These are phyloP conservation scores for Drosophila oshimai DNA, from an alignment of 1,140 invertebrate genomes.

Conservation along the genomic window DNA sequence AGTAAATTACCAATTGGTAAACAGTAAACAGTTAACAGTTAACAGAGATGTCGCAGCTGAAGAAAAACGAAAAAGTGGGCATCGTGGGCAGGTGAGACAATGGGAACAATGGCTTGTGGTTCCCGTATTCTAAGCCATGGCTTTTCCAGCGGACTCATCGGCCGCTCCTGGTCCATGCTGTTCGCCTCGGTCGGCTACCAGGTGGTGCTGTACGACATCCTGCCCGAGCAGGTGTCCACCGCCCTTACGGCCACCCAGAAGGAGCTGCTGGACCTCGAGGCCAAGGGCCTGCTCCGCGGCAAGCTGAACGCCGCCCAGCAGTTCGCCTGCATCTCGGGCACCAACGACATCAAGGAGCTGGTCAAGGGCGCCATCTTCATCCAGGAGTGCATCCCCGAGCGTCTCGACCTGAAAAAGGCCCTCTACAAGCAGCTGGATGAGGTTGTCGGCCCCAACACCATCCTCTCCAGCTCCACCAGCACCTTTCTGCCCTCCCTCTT, in stretches of 20 bases:
- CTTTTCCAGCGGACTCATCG: constrained; percentile 92
- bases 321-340: constrained; percentile 89
- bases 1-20: background rate
- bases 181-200: constrained; percentile 96
- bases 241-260: constrained; percentile 89
- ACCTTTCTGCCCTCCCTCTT: constrained; percentile 94
- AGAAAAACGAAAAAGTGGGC: constrained; percentile 85
- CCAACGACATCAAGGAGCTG: constrained; percentile 86
- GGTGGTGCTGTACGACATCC: constrained; percentile 93
- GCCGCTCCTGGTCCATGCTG: constrained; percentile 97
- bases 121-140: no score
- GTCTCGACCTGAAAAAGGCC: constrained; percentile 91
- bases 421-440: constrained; percentile 91
- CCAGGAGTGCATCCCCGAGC: constrained; percentile 97
- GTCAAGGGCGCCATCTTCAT: constrained; percentile 89
- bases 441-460: constrained; percentile 88
- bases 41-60: constrained; percentile 47
- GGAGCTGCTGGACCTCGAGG: constrained; percentile 89
- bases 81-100: constrained; percentile 87
- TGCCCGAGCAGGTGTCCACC: constrained; percentile 88
- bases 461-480: constrained; percentile 95
- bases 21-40: background rate
- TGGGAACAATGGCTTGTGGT: no score
- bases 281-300: constrained; percentile 89
- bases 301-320: constrained; percentile 89